These are phyloP conservation scores for Drosophila kurseongensis DNA, from an alignment of 1,140 invertebrate genomes.

Conservation along the genomic window DNA sequence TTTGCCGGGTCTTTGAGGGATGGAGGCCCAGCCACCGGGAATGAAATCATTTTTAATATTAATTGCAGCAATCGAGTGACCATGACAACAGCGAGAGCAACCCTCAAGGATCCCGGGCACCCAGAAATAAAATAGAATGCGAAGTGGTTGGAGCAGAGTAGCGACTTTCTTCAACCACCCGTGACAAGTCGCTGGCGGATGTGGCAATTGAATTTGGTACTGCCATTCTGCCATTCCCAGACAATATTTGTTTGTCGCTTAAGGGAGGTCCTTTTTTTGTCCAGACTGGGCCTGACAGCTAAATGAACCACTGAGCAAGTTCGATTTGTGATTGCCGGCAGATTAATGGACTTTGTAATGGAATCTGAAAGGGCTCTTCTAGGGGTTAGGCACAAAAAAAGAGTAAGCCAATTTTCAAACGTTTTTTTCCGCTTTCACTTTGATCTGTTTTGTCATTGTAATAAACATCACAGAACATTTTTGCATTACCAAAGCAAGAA, in stretches of 20 bases:
- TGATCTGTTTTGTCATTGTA: conserved; percentile 11
- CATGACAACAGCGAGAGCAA: conserved; percentile 60
- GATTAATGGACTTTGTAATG: conserved; percentile 49
- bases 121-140: conserved; percentile 23
- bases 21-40: conserved; percentile 32
- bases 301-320: conserved; percentile 43
- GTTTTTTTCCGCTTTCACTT: conserved; percentile 18
- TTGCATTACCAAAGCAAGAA: background rate
- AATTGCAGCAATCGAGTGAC: conserved; percentile 80
- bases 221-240: conserved; percentile 42
- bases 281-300: conserved; percentile 41
- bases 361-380: conserved; percentile 29
- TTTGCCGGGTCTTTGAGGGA: background rate
- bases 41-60: conserved; percentile 80
- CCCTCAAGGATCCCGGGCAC: conserved; percentile 51
- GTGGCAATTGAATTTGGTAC: conserved; percentile 71
- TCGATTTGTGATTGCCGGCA: conserved; percentile 47
- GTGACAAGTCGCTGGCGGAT: conserved; percentile 64
- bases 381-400: conserved; percentile 7
- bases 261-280: conserved; percentile 13
- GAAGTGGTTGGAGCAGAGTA: conserved; percentile 13
- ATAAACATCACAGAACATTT: background rate
- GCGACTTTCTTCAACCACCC: conserved; percentile 56
- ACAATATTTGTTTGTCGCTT: conserved; percentile 53
- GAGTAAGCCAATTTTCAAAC: conserved; percentile 10